Evolutionary conservation across 2,797 vertebrate species (phyloP), one percentile per base, ranked within the genome.

Genomic region (Esox lucius): DNA sequence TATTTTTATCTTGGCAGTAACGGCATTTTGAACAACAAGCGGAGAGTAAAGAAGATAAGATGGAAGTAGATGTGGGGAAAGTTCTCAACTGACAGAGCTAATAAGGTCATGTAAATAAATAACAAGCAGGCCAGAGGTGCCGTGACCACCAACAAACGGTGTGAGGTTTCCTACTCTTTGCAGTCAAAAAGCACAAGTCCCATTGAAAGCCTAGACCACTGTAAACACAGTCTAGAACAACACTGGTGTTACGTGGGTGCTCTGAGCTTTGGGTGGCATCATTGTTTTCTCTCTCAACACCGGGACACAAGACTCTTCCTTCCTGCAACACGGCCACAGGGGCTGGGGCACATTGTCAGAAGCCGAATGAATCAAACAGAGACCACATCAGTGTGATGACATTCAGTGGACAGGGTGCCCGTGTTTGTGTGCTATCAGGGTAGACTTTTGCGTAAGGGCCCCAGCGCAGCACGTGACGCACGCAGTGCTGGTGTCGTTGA

Each of bases 161-260:
- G 12, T 42, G 24, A 46, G 26, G 48, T 71, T 33, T 39, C 33
- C 9, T 65, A 12, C 66, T 35, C 35, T 16, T 42, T 2, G 65
- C 31, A 67, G 31, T 39, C 28, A 39, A 67, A 39, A 39, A 39
- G 33, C 65, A 39, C 2, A 39, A 8, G 33, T 39, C 65, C 33
- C 5, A 42, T 13, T 62, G 76, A 69, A 70, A 73, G 53, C 11
- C 51, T 53, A 72, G 6, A 62, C 68, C 51, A 46, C 26, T 61
- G 69, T 68, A 72, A 75, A 72, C 73, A 62, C 68, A 24, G 64
- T 71, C 78, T 75, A 12, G 39, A 69, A 68, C 71, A 39, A 68
- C 71, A 66, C 17, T 65, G 62, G 49, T 62, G 72, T 72, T 56
- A 59, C 16, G n/a, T 68, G 0, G 33, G 33, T 26, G 8, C 66